A percentile compares a stretch with the other conserved stretches of the same genome.
These are phyloP conservation scores for Coelogynopora nodosa DNA, from an alignment of 2,888 invertebrate genomes.

Conservation along the genomic window DNA sequence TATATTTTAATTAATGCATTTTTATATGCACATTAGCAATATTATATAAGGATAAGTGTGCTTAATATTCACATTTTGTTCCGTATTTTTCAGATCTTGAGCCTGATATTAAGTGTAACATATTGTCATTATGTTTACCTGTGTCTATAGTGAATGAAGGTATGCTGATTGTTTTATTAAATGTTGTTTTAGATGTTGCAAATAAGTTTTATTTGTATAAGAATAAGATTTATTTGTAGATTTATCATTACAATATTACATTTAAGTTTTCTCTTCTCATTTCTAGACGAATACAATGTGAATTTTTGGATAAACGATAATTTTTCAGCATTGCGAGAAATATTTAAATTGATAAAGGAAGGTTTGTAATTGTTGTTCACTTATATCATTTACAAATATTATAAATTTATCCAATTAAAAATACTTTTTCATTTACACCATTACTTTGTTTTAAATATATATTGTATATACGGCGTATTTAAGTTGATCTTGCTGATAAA, in stretches of 20 bases:
- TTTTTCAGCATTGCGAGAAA: background rate
- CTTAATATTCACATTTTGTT: no score
- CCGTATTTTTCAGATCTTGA: background rate
- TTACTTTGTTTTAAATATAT: no score
- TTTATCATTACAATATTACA: background rate
- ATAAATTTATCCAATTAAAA: no score
- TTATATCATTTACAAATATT: no score
- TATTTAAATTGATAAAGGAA: background rate
- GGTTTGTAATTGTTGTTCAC: background rate
- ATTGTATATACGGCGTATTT: no score
- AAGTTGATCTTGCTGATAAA: no score
- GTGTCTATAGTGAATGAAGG: background rate
- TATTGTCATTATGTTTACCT: background rate
- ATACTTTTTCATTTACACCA: no score
- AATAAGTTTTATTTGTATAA: no score
- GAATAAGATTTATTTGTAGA: background rate
- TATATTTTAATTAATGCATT: no score
- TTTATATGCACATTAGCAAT: no score
- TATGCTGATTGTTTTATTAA: background rate
- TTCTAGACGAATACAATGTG: background rate
- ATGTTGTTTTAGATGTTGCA: no score
- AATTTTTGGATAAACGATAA: background rate
- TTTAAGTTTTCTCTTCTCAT: background rate
- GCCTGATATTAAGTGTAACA: background rate
- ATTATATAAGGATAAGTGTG: no score